Evolutionary conservation across 2,888 invertebrate species (phyloP).

Genomic region (Drosophila yooni): DNA sequence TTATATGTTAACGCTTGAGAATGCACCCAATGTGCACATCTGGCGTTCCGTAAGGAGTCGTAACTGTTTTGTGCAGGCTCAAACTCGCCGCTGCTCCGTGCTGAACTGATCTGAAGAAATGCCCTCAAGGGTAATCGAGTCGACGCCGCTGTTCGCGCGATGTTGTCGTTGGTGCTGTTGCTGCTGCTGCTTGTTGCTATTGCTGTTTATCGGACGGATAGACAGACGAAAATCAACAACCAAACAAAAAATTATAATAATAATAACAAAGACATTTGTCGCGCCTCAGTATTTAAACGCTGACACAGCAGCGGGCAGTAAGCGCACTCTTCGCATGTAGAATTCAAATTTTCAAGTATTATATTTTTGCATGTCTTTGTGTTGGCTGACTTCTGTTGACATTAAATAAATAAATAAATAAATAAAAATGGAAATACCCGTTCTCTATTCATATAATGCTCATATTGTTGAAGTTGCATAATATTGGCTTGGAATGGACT

Average conservation of each 20-base stretch:
- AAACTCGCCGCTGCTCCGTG: conserved; percentile 54
- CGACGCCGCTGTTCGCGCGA: conserved; percentile 21
- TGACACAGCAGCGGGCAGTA: conserved; percentile 80
- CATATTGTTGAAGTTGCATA: not conserved
- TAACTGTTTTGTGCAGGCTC: conserved; percentile 34
- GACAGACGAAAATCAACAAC: conserved; percentile 5
- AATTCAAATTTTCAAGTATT: conserved; percentile 61
- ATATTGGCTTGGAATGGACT: not conserved
- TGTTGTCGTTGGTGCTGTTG: conserved; percentile 4
- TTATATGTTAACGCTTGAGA: conserved; percentile 63
- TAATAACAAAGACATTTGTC: conserved; percentile 20
- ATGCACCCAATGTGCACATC: conserved; percentile 59
- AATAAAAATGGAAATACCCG: not conserved
- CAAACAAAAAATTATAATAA: conserved; percentile 8
- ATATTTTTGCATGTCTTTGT: no score
- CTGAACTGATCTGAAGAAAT: conserved; percentile 51
- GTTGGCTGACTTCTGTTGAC: not conserved
- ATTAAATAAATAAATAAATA: not conserved
- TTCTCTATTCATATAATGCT: not conserved
- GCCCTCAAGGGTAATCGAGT: conserved; percentile 35
- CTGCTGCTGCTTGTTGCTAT: conserved; percentile 8
- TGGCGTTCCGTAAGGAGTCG: conserved; percentile 37
- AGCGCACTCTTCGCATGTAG: conserved; percentile 82
- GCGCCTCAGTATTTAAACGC: conserved; percentile 58
- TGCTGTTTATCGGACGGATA: conserved; percentile 21